Percentiles rank a stretch among this genome's conserved stretches.
phyloP scores from a whole-genome alignment of 2,113 vertebrate genomes.

The Passer domesticus region DNA sequence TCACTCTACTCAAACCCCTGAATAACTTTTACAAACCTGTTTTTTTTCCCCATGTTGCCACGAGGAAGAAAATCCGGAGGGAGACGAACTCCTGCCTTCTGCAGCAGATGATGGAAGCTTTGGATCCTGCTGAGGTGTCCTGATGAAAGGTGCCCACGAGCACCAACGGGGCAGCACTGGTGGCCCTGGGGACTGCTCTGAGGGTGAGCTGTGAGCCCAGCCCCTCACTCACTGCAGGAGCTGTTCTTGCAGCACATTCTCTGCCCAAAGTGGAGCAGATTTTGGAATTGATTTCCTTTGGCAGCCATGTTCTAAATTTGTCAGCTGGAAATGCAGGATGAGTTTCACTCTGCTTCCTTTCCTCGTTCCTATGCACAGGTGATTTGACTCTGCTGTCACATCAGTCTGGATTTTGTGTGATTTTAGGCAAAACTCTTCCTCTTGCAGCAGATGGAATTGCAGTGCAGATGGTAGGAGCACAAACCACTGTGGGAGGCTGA shows the following conservation, averaged over 20 bases:
- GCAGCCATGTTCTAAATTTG: background rate
- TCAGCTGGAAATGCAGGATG: background rate
- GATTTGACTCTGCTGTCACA: background rate
- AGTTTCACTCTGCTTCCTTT: background rate
- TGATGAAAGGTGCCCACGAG: background rate
- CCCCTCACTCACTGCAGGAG: background rate
- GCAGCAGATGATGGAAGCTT: background rate
- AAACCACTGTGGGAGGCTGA: background rate
- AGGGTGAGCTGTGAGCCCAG: background rate
- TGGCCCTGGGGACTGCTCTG: background rate
- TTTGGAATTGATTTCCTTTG: background rate
- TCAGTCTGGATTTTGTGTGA: background rate
- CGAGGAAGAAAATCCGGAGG: background rate
- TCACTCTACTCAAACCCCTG: background rate
- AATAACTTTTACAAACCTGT: background rate
- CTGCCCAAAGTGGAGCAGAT: background rate
- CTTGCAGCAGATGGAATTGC: background rate
- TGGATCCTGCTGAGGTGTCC: background rate
- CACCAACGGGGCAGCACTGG: fast-evolving
- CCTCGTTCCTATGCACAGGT: background rate
- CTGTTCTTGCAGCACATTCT: background rate
- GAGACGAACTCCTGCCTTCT: background rate
- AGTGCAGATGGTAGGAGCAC: background rate
- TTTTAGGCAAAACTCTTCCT: background rate
- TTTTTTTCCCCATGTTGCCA: background rate